Percentiles rank a stretch among this genome's conserved stretches.
Evolutionary conservation across 2,113 vertebrate species (phyloP).

Genomic region (Benitochromis conjunctus): DNA sequence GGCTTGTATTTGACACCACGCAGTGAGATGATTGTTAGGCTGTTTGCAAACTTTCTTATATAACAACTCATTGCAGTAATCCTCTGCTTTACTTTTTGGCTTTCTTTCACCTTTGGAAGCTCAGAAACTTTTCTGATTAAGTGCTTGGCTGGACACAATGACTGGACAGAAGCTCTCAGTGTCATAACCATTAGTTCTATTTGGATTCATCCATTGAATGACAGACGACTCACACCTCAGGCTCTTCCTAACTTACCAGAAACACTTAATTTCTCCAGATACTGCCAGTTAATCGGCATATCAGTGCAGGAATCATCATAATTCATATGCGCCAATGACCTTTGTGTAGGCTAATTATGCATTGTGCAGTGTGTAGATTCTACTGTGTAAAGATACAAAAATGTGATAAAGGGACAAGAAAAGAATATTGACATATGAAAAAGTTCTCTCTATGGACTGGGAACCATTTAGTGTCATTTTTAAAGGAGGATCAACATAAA

Average conservation of each 20-base stretch:
- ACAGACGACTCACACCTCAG: slow-evolving; percentile 32
- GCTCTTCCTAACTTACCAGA: slow-evolving; percentile 1
- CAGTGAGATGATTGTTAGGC: background rate
- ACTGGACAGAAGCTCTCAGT: background rate
- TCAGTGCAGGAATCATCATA: background rate
- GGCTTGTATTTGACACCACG: background rate
- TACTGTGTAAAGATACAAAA: background rate
- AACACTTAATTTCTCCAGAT: slow-evolving; percentile 27
- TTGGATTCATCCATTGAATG: slow-evolving; percentile 19
- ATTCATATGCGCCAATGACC: background rate
- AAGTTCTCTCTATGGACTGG: background rate
- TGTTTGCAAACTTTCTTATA: background rate
- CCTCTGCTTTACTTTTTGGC: background rate
- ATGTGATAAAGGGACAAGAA: background rate
- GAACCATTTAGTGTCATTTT: background rate
- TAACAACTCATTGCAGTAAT: background rate
- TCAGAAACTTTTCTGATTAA: background rate
- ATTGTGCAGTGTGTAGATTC: background rate
- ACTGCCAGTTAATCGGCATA: background rate
- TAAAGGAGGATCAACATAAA: background rate
- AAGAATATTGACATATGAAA: background rate
- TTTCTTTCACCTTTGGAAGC: background rate
- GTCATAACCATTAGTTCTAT: slow-evolving; percentile 37
- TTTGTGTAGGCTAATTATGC: background rate
- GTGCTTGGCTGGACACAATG: background rate